phyloP scores from a whole-genome alignment of 1,140 invertebrate genomes.

The Drosophila erecta region DNA sequence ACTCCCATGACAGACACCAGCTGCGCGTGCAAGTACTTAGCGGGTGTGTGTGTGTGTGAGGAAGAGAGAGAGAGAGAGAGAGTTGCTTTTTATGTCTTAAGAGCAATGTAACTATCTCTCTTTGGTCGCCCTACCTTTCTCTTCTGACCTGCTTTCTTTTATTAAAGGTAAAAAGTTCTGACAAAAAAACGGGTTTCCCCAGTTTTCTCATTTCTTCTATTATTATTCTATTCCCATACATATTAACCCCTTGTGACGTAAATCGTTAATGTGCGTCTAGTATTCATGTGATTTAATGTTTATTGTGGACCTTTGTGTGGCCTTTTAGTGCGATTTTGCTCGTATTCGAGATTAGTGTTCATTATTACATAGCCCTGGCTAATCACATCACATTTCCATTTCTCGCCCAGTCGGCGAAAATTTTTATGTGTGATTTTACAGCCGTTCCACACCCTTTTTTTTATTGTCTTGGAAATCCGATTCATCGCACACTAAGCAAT shows the following conservation, averaged over 20 bases:
- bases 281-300: slow-evolving; percentile 61
- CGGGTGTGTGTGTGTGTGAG: slow-evolving; percentile 6
- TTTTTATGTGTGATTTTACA: not conserved
- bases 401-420: slow-evolving; percentile 14
- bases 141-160: slow-evolving; percentile 49
- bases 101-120: slow-evolving; percentile 28
- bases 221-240: not conserved
- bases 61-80: not conserved
- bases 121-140: slow-evolving; percentile 13
- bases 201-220: not conserved
- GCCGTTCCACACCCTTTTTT: slow-evolving; percentile 8
- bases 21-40: slow-evolving; percentile 45
- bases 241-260: slow-evolving; percentile 49
- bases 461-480: slow-evolving; percentile 15
- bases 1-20: slow-evolving; percentile 22
- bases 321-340: slow-evolving; percentile 59
- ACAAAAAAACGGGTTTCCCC: slow-evolving; percentile 12
- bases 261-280: slow-evolving; percentile 21
- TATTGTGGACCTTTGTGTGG: slow-evolving; percentile 56
- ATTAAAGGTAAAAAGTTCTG: slow-evolving; percentile 12
- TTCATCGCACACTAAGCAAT: not conserved
- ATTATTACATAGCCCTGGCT: slow-evolving; percentile 14
- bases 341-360: slow-evolving; percentile 26
- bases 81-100: slow-evolving; percentile 2
- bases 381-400: slow-evolving; percentile 30